phyloP scores from a whole-genome alignment of 2,113 vertebrate species.

The Alethe castanea region DNA sequence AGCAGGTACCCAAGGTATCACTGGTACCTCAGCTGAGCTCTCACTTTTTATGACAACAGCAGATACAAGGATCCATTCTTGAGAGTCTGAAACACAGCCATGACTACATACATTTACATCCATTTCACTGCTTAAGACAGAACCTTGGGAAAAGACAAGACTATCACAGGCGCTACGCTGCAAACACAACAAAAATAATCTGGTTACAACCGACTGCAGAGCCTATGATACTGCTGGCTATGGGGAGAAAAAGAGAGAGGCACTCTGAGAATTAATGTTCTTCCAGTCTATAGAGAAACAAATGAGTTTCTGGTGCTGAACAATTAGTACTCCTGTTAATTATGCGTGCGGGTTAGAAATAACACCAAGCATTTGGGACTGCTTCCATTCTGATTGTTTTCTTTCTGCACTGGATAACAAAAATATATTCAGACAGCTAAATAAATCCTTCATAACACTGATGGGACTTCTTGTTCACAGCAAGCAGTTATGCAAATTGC shows the following conservation, averaged over 20 bases:
- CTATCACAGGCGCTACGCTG: background rate
- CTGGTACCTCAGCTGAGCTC: background rate
- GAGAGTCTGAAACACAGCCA: background rate
- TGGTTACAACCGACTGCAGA: conserved; percentile 56
- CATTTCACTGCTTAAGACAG: background rate
- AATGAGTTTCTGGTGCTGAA: conserved; percentile 73
- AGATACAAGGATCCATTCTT: background rate
- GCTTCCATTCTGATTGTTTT: conserved; percentile 68
- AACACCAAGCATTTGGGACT: conserved; percentile 67
- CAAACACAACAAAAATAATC: conserved; percentile 56
- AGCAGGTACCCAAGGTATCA: background rate
- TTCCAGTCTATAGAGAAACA: conserved; percentile 68
- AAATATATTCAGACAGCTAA: conserved; percentile 75
- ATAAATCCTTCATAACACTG: conserved; percentile 71
- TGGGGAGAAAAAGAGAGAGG: conserved; percentile 17
- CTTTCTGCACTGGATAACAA: conserved; percentile 65
- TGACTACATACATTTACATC: background rate
- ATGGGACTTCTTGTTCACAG: conserved; percentile 68
- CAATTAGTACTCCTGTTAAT: conserved; percentile 74
- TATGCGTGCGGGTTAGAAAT: conserved; percentile 60
- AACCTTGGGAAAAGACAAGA: conserved; percentile 41
- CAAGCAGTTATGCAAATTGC: conserved; percentile 75
- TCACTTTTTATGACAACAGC: background rate
- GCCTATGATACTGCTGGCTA: conserved; percentile 11
- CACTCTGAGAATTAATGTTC: conserved; percentile 65